Conservation (phyloP, 2,113 vertebrate genomes). For the Alouatta palliata region DNA sequence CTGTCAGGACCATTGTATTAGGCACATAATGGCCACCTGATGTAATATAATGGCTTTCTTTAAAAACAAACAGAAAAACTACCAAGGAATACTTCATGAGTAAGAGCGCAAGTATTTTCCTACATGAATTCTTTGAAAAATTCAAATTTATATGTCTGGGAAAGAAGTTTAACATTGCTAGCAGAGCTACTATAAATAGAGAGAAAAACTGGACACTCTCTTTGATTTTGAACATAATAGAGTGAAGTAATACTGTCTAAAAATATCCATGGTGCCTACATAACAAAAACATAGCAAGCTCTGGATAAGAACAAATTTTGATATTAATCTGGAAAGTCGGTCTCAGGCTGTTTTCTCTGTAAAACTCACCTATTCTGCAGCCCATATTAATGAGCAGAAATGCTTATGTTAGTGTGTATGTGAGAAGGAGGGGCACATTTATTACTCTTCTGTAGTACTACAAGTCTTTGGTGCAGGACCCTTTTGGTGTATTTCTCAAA, state of each 20-base stretch:
- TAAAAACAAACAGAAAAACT: background rate
- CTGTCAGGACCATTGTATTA: background rate
- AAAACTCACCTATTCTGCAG: background rate
- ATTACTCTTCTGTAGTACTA: background rate
- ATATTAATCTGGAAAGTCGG: background rate
- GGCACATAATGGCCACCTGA: background rate
- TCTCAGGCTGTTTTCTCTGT: background rate
- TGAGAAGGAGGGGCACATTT: background rate
- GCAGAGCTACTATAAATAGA: slow-evolving; percentile 21
- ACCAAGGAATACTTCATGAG: background rate
- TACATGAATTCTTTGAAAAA: slow-evolving; percentile 45
- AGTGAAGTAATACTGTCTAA: background rate
- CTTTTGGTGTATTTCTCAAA: background rate
- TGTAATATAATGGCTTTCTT: background rate
- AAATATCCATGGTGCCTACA: background rate
- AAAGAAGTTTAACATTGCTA: slow-evolving; percentile 21
- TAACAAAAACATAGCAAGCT: background rate
- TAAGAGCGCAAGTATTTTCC: slow-evolving; percentile 20
- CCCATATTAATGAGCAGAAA: background rate
- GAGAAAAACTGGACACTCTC: background rate
- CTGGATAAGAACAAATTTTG: background rate
- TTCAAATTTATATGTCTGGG: background rate
- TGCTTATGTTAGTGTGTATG: background rate
- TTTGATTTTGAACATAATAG: background rate
- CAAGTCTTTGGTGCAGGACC: background rate